phyloP scores from a whole-genome alignment of 2,113 vertebrate genomes.

The Lampris megalopsis region DNA sequence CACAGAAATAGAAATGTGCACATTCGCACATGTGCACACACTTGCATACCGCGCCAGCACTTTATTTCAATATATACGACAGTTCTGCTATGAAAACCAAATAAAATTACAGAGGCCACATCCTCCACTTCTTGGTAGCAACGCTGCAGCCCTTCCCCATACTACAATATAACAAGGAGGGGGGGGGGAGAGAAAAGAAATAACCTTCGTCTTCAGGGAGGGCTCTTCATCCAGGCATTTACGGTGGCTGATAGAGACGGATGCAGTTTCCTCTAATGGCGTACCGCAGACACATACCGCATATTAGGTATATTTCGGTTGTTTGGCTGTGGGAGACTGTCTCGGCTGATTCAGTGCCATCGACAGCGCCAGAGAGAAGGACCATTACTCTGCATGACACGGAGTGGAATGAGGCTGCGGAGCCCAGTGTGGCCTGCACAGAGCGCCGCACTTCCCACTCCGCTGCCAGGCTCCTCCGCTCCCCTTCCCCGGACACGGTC shows the following conservation, averaged over 20 bases:
- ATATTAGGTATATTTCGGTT: constrained; percentile 43
- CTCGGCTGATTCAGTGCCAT: constrained; percentile 59
- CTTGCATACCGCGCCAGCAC: constrained; percentile 46
- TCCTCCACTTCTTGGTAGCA: constrained; percentile 44
- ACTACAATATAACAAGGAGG: constrained; percentile 16
- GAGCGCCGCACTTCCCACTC: constrained; percentile 55
- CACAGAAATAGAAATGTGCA: constrained; percentile 31
- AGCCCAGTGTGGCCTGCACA: constrained; percentile 62
- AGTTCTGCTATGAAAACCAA: constrained; percentile 46
- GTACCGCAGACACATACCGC: constrained; percentile 28
- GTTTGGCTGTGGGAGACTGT: constrained; percentile 36
- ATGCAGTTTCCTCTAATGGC: constrained; percentile 34
- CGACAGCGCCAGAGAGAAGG: constrained; percentile 55
- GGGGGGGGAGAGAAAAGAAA: constrained; percentile 16
- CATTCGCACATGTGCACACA: constrained; percentile 31
- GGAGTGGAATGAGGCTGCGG: constrained; percentile 64
- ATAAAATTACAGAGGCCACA: constrained; percentile 54
- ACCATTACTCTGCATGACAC: constrained; percentile 72
- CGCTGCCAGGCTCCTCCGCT: constrained; percentile 23
- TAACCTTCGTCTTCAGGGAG: constrained; percentile 32
- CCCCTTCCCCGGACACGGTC: constrained; percentile 45
- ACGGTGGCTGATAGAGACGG: constrained; percentile 19
- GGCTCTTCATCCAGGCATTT: constrained; percentile 30
- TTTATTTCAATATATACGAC: constrained; percentile 65
- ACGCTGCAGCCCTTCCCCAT: constrained; percentile 25